phyloP scores from a whole-genome alignment of 2,113 vertebrate species.

The Catharus minimus region DNA sequence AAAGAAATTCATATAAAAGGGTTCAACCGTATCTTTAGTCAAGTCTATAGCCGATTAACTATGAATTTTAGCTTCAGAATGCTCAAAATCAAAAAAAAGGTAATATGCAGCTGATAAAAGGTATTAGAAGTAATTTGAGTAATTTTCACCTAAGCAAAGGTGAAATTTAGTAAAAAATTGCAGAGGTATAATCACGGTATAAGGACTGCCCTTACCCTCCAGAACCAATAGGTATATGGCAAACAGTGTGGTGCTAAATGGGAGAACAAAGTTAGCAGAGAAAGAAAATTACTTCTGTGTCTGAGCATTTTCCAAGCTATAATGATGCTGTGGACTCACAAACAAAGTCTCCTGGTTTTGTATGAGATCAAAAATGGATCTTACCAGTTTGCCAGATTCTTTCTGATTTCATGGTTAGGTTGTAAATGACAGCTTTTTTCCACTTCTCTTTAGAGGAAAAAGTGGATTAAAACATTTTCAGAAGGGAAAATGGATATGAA shows the following conservation, averaged over 20 bases:
- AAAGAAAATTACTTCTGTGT: background rate
- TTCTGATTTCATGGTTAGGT: background rate
- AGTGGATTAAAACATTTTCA: conserved; percentile 4
- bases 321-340: background rate
- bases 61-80: background rate
- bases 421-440: background rate
- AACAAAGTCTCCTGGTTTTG: background rate
- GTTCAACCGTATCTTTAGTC: background rate
- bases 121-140: background rate
- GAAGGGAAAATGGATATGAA: background rate
- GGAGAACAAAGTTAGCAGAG: background rate
- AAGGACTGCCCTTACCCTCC: background rate
- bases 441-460: background rate
- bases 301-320: background rate
- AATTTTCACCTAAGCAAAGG: background rate
- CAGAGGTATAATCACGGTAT: background rate
- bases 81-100: background rate
- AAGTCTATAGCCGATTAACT: background rate
- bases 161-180: background rate
- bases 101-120: background rate
- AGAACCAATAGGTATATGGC: background rate
- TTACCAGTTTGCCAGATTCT: background rate
- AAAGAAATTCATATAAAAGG: background rate
- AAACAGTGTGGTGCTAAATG: background rate
- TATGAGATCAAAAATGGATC: background rate